Conservation (phyloP, 2,888 invertebrate genomes). For the Drosophila villosipedis region DNA sequence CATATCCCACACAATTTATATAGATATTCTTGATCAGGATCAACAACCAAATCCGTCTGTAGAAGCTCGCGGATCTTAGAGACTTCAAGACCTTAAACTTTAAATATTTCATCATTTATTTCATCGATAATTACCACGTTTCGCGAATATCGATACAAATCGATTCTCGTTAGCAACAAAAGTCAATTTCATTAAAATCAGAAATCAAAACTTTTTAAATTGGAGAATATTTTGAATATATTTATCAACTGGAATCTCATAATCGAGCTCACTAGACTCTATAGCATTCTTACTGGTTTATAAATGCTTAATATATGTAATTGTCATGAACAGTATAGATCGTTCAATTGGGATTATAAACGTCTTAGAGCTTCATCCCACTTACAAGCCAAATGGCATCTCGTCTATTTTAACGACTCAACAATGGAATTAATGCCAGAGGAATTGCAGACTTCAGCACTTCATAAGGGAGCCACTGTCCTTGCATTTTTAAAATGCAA, state of each 20-base stretch:
- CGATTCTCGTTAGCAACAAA: no score
- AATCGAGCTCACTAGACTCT: neutral
- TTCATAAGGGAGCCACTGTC: neutral
- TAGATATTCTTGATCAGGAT: neutral
- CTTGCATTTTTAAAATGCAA: slow-evolving; percentile 1
- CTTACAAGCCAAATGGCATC: neutral
- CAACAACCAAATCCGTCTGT: no score
- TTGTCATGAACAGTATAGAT: neutral
- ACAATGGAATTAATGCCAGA: neutral
- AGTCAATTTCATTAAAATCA: neutral
- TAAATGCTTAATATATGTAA: neutral
- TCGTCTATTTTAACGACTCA: slow-evolving; percentile 3
- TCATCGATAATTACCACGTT: neutral
- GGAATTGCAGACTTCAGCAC: neutral
- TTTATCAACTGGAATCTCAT: neutral
- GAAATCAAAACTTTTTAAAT: neutral
- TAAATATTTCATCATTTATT: neutral
- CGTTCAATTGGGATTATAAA: neutral
- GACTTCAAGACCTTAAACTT: neutral
- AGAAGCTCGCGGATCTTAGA: neutral
- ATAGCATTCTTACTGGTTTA: neutral
- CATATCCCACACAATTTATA: neutral
- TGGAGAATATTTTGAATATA: neutral
- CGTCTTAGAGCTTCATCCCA: neutral
- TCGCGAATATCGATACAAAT: no score